Evolutionary conservation across 1,140 invertebrate genomes (phyloP).

Genomic region (Brachionus sp.): DNA sequence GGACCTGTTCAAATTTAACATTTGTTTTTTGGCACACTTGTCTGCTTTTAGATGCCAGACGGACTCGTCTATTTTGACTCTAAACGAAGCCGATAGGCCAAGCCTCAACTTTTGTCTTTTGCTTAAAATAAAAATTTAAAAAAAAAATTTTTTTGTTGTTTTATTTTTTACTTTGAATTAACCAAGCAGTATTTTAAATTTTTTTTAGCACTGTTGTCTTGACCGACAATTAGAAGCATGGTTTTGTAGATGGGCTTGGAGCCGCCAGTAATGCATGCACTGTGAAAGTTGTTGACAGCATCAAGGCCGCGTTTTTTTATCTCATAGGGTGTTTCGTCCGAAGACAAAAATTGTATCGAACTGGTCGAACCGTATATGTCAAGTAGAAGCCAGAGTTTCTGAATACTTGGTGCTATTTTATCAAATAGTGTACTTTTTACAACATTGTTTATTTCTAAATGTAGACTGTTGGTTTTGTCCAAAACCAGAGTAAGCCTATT

Average conservation of each 20-base stretch:
- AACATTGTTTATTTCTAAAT: slow-evolving; percentile 58
- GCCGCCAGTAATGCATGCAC: slow-evolving; percentile 54
- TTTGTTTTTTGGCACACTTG: not conserved
- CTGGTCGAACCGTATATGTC: slow-evolving; percentile 56
- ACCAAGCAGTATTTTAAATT: slow-evolving; percentile 21
- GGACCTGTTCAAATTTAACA: not conserved
- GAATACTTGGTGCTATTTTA: slow-evolving; percentile 49
- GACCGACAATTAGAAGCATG: slow-evolving; percentile 48
- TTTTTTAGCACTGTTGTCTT: slow-evolving; percentile 49
- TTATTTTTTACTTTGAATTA: not conserved
- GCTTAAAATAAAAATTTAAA: not conserved
- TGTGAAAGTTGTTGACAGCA: slow-evolving; percentile 57
- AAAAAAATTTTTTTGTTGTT: not conserved
- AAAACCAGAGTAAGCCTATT: slow-evolving; percentile 56
- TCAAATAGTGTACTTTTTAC: slow-evolving; percentile 56
- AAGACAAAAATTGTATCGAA: not conserved
- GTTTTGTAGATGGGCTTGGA: slow-evolving; percentile 55
- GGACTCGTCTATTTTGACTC: not conserved
- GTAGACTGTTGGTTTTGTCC: slow-evolving; percentile 53
- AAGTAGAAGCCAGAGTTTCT: slow-evolving; percentile 55
- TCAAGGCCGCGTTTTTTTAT: slow-evolving; percentile 58
- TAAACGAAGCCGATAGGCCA: not conserved
- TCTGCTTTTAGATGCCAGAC: not conserved
- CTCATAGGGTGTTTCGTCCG: slow-evolving; percentile 54
- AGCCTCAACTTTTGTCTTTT: not conserved